A percentile compares a stretch with the other conserved stretches of the same genome.
These are phyloP conservation scores for Papilio machaon DNA, from an alignment of 1,140 invertebrate species.

Conservation along the genomic window DNA sequence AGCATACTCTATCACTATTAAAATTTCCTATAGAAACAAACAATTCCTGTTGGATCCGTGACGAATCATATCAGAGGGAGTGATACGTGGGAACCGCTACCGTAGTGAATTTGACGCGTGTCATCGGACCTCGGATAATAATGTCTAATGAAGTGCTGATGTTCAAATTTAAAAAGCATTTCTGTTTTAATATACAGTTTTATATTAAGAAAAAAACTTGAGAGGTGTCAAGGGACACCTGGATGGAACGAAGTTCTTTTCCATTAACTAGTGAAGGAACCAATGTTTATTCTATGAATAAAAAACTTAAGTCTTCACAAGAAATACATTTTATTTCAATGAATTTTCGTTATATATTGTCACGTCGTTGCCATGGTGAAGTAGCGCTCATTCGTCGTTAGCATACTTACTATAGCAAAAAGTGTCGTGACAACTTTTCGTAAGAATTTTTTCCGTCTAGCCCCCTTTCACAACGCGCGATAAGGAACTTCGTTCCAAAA, in stretches of 20 bases:
- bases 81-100: slow-evolving; percentile 7
- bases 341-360: no score
- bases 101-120: slow-evolving; percentile 28
- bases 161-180: background rate
- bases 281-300: no score
- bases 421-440: no score
- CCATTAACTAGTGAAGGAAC: no score
- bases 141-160: background rate
- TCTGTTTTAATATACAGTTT: background rate
- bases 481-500: no score
- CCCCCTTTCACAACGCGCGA: no score
- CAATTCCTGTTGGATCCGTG: slow-evolving; percentile 7
- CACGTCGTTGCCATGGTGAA: no score
- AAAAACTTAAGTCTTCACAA: no score
- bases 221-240: background rate
- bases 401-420: no score
- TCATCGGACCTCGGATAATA: background rate
- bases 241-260: background rate
- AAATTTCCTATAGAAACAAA: background rate
- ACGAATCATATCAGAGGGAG: background rate
- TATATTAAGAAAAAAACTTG: background rate
- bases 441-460: no score
- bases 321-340: no score
- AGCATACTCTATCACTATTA: slow-evolving; percentile 3
- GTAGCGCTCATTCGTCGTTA: no score